Conservation (phyloP, 2,797 vertebrate genomes). For the Pipistrellus nathusii region DNA sequence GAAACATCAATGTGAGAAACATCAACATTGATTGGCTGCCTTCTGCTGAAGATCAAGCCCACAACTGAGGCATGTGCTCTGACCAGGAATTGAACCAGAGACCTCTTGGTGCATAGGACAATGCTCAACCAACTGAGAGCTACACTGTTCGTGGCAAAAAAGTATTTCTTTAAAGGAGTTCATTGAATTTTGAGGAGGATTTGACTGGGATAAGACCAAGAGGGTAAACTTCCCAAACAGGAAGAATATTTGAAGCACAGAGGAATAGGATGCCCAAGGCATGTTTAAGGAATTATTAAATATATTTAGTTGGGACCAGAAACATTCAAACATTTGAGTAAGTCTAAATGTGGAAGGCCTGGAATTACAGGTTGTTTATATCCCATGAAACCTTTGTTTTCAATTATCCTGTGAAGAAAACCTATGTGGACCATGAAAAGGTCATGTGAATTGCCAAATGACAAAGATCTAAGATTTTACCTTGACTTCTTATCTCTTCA, state of each 20-base stretch:
- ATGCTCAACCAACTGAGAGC: neutral
- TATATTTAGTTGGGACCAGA: neutral
- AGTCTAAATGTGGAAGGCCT: neutral
- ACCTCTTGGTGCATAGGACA: neutral
- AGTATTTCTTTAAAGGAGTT: neutral
- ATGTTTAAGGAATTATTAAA: conserved; percentile 23
- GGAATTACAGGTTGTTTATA: neutral
- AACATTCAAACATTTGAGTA: neutral
- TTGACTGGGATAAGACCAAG: neutral
- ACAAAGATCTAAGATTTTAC: neutral
- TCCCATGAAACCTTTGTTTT: neutral
- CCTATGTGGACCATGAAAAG: neutral
- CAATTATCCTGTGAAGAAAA: neutral
- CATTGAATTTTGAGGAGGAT: neutral
- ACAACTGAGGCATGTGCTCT: neutral
- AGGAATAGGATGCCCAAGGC: neutral
- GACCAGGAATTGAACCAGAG: neutral
- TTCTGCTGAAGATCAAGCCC: neutral
- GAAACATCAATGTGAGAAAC: neutral
- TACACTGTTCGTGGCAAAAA: neutral
- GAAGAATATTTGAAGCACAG: neutral
- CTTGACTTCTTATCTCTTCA: neutral
- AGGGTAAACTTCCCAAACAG: neutral
- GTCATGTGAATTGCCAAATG: neutral
- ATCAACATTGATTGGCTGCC: neutral